A percentile compares a stretch with the other conserved stretches of the same genome.
These are phyloP conservation scores for Actias luna DNA, from an alignment of 2,888 invertebrate genomes.

Conservation along the genomic window DNA sequence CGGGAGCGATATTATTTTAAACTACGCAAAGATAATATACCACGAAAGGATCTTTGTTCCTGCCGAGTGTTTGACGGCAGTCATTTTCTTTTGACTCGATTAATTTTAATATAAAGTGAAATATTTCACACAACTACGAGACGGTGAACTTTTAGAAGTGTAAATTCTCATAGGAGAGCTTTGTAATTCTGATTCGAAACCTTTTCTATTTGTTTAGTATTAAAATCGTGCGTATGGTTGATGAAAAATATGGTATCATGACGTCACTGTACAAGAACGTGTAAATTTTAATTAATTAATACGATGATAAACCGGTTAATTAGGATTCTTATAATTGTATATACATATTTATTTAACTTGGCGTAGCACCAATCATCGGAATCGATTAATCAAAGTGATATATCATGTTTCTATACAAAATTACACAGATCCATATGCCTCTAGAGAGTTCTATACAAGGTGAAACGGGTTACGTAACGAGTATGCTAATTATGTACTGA, in stretches of 20 bases:
- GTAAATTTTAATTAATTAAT: background rate
- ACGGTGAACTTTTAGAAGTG: too few species aligned
- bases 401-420: background rate
- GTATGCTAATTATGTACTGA: background rate
- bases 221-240: background rate
- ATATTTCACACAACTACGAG: too few species aligned
- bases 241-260: background rate
- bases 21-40: too few species aligned
- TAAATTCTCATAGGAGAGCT: too few species aligned
- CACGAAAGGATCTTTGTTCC: too few species aligned
- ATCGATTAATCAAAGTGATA: background rate
- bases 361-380: background rate
- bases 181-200: too few species aligned
- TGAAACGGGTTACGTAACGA: constrained; percentile 1
- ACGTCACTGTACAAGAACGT: background rate
- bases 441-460: background rate
- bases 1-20: too few species aligned
- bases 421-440: background rate
- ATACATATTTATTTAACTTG: background rate
- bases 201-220: too few species aligned
- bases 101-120: too few species aligned
- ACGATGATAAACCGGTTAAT: background rate
- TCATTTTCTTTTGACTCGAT: too few species aligned
- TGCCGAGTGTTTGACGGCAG: too few species aligned
- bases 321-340: background rate